Conservation (phyloP, 2,113 vertebrate species). For the Trematocara marginatum region DNA sequence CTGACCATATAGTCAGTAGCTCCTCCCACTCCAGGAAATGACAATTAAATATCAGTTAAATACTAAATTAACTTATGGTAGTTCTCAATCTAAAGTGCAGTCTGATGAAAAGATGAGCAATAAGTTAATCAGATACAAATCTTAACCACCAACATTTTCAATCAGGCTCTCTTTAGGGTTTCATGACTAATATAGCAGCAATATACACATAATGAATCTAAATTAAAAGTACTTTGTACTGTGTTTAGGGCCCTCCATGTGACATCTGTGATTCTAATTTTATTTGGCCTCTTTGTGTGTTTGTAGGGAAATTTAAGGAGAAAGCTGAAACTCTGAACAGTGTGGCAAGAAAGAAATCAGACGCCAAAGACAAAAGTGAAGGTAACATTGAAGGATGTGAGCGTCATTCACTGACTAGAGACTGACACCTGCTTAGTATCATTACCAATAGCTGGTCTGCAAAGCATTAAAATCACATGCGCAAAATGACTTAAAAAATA, state of each 20-base stretch:
- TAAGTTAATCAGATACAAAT: background rate
- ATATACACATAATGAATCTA: background rate
- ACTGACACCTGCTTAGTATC: background rate
- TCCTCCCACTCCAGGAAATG: background rate
- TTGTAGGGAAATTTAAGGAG: slow-evolving; percentile 83
- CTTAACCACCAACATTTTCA: background rate
- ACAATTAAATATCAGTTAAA: background rate
- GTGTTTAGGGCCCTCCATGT: background rate
- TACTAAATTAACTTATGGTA: background rate
- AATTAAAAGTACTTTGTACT: background rate
- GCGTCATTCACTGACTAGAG: background rate
- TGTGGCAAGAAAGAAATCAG: slow-evolving; percentile 71
- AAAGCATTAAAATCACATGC: background rate
- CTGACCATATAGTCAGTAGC: background rate
- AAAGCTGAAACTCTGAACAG: slow-evolving; percentile 78
- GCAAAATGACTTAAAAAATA: background rate
- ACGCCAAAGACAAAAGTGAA: slow-evolving; percentile 71
- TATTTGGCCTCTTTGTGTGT: slow-evolving; percentile 42
- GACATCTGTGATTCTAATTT: background rate
- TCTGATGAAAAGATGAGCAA: background rate
- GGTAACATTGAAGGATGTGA: slow-evolving; percentile 66
- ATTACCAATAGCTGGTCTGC: background rate
- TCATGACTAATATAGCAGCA: background rate
- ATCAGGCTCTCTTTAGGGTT: background rate
- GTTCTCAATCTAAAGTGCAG: background rate